Evolutionary conservation across 2,888 invertebrate genomes (phyloP).

Genomic region (Callyntrura guangdongensis): DNA sequence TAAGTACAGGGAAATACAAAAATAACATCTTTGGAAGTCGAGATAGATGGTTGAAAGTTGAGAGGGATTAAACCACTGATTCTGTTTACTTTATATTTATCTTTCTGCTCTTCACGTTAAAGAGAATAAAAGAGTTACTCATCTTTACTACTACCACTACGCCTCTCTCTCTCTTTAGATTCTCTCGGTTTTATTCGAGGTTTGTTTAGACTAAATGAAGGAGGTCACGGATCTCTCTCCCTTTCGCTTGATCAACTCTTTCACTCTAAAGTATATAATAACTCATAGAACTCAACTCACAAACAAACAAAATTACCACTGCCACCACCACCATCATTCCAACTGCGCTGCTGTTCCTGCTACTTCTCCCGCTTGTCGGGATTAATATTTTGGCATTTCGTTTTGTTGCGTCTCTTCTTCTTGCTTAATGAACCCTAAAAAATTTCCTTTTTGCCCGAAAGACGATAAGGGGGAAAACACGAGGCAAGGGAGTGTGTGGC

Average conservation of each 20-base stretch:
- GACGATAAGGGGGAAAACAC: neutral
- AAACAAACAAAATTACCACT: neutral
- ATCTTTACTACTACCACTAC: too few relatives aligned
- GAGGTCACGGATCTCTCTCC: slow-evolving; percentile 47
- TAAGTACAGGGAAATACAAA: neutral
- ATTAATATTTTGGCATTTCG: slow-evolving; percentile 11
- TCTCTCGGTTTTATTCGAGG: slow-evolving; percentile 51
- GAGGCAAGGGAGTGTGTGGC: neutral
- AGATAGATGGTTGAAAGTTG: too few relatives aligned
- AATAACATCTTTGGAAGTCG: neutral
- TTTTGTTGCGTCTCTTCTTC: neutral
- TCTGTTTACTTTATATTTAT: neutral
- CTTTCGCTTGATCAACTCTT: neutral
- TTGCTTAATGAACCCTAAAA: slow-evolving; percentile 21
- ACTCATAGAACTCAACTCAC: neutral
- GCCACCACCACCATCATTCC: neutral
- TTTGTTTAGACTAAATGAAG: slow-evolving; percentile 66
- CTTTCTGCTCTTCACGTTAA: neutral
- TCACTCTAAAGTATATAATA: neutral
- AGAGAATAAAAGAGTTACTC: neutral
- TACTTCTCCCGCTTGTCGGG: neutral
- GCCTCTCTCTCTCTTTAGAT: neutral
- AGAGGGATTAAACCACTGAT: neutral
- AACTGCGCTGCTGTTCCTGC: too few relatives aligned
- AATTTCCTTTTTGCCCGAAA: neutral